Percentiles rank a stretch among this genome's conserved stretches.
Evolutionary conservation across 2,888 invertebrate genomes (phyloP).

Genomic region (Zygaena filipendulae): DNA sequence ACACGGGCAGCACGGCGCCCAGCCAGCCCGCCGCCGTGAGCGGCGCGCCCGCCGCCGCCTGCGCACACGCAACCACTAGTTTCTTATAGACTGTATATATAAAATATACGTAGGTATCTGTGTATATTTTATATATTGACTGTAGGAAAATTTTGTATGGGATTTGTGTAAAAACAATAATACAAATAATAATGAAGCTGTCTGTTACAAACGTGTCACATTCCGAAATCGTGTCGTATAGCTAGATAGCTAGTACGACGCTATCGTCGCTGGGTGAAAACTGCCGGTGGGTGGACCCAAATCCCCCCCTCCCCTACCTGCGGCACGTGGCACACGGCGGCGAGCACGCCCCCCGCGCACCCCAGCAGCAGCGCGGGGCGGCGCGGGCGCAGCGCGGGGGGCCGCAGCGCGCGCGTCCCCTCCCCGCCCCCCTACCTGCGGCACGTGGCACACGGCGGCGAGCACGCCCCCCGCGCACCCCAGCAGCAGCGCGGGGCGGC

Average conservation of each 20-base stretch:
- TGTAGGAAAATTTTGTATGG: background rate
- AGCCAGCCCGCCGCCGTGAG: conserved; percentile 81
- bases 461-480: no score
- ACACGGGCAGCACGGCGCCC: conserved; percentile 66
- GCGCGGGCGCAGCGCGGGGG: conserved; percentile 4
- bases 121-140: background rate
- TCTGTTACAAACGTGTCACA: no score
- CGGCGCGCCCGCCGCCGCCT: conserved; percentile 62
- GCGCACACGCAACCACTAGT: conserved; percentile 1
- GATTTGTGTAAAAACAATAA: no score
- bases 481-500: no score
- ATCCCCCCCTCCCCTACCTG: conserved; percentile 42
- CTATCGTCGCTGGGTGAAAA: no score
- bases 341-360: conserved; percentile 69
- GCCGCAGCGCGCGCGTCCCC: no score
- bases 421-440: no score
- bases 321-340: conserved; percentile 76
- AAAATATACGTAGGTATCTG: background rate
- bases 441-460: no score
- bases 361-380: conserved; percentile 74
- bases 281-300: no score
- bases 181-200: no score
- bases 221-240: no score
- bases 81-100: conserved; percentile 1
- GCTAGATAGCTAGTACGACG: no score